Conservation (phyloP, 2,888 invertebrate genomes). For the Tiliacea aurago region DNA sequence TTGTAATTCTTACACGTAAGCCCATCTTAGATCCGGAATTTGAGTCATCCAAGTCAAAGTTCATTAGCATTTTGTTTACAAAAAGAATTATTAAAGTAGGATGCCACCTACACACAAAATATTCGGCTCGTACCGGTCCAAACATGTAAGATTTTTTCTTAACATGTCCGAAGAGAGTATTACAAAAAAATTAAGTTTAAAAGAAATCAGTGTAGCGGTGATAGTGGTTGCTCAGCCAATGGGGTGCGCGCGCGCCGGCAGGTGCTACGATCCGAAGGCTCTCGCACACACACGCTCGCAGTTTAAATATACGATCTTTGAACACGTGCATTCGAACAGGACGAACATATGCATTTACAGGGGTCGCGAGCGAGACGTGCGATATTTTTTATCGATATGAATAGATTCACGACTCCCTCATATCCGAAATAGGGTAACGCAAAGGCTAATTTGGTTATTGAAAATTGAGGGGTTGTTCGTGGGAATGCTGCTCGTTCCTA, state of each 20-base stretch:
- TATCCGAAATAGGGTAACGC: slow-evolving; percentile 91
- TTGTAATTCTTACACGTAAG: slow-evolving; percentile 63
- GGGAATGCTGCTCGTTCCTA: slow-evolving; percentile 92
- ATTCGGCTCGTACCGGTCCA: slow-evolving; percentile 86
- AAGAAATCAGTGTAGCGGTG: slow-evolving; percentile 91
- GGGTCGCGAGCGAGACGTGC: slow-evolving; percentile 77
- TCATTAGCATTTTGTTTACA: slow-evolving; percentile 86
- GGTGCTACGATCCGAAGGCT: slow-evolving; percentile 84
- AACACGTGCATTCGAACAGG: slow-evolving; percentile 91
- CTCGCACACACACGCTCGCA: slow-evolving; percentile 84
- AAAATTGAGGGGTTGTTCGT: slow-evolving; percentile 92
- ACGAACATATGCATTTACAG: slow-evolving; percentile 79
- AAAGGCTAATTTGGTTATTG: slow-evolving; percentile 91
- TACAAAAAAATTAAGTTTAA: slow-evolving; percentile 87
- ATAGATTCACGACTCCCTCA: slow-evolving; percentile 91
- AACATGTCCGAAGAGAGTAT: slow-evolving; percentile 86
- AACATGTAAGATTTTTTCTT: slow-evolving; percentile 89
- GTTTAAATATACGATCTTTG: slow-evolving; percentile 86
- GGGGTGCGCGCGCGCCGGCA: slow-evolving; percentile 87
- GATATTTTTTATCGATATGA: slow-evolving; percentile 88
- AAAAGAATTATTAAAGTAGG: slow-evolving; percentile 84
- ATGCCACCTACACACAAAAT: slow-evolving; percentile 89
- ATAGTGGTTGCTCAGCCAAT: slow-evolving; percentile 87
- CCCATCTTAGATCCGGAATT: slow-evolving; percentile 73
- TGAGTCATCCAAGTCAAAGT: slow-evolving; percentile 75